Conservation (phyloP, 2,797 vertebrate species). For the Catostomus latipinnis region DNA sequence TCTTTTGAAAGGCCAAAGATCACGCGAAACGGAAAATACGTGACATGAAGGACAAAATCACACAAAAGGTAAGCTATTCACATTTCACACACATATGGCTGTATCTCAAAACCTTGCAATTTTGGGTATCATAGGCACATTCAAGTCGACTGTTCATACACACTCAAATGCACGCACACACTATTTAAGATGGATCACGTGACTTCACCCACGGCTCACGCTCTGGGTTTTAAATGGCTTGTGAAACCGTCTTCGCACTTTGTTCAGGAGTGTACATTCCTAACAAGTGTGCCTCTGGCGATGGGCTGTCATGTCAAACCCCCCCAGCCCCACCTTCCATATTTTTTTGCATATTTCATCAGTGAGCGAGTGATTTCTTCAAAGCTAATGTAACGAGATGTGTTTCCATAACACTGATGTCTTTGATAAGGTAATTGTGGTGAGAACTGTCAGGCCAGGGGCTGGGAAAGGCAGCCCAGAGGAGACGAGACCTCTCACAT, state of each 20-base stretch:
- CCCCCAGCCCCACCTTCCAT: slow-evolving; percentile 66
- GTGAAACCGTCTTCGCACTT: slow-evolving; percentile 87
- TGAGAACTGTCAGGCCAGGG: slow-evolving; percentile 69
- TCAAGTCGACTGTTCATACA: too few species aligned
- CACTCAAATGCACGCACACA: slow-evolving; percentile 49
- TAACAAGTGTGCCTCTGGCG: slow-evolving; percentile 87
- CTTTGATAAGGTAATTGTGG: slow-evolving; percentile 85
- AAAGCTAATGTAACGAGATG: slow-evolving; percentile 85
- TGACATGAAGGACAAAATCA: slow-evolving; percentile 92
- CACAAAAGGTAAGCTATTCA: slow-evolving; percentile 83
- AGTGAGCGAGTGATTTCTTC: slow-evolving; percentile 84
- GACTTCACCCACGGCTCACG: slow-evolving; percentile 68
- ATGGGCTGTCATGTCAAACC: slow-evolving; percentile 83
- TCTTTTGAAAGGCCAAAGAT: slow-evolving; percentile 85
- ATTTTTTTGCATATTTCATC: slow-evolving; percentile 91
- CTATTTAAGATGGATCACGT: slow-evolving; percentile 76
- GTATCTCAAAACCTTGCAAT: not conserved
- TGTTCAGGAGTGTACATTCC: slow-evolving; percentile 86
- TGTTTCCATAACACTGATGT: slow-evolving; percentile 90
- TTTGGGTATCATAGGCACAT: not conserved
- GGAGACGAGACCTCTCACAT: slow-evolving; percentile 48
- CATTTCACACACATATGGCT: slow-evolving; percentile 23
- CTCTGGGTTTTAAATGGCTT: slow-evolving; percentile 84
- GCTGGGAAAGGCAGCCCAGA: slow-evolving; percentile 18
- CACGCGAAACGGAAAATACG: slow-evolving; percentile 93